A percentile compares a stretch with the other conserved stretches of the same genome.
These are phyloP conservation scores for Zonitis immaculata DNA, from an alignment of 2,888 invertebrate genomes.

Conservation along the genomic window DNA sequence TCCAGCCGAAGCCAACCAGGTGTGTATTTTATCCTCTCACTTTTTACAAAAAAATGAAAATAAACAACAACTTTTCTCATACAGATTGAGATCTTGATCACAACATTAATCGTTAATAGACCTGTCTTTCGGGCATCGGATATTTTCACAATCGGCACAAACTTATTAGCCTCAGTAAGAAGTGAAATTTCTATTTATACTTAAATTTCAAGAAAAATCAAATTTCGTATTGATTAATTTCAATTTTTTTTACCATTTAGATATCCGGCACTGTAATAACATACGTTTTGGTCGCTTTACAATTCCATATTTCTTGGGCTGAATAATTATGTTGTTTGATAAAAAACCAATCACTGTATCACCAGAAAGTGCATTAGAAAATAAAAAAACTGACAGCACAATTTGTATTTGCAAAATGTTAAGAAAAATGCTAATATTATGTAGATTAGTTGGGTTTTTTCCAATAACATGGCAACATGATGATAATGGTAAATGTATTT, in stretches of 20 bases:
- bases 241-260: too few species aligned
- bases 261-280: constrained; percentile 35
- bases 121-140: constrained; percentile 37
- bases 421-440: constrained; percentile 26
- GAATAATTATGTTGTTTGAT: constrained; percentile 11
- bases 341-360: constrained; percentile 3
- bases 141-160: constrained; percentile 35
- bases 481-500: constrained; percentile 35
- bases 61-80: too few species aligned
- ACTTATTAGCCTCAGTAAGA: constrained; percentile 37
- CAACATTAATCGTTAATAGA: constrained; percentile 32
- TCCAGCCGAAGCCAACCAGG: constrained; percentile 33
- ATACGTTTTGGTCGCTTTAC: constrained; percentile 37
- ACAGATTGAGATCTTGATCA: constrained; percentile 26
- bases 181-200: constrained; percentile 1
- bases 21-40: constrained; percentile 11
- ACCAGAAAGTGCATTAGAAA: background rate
- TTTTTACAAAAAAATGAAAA: constrained; percentile 1
- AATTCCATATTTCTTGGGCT: constrained; percentile 32
- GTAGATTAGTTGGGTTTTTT: constrained; percentile 38
- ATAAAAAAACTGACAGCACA: background rate
- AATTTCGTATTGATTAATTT: too few species aligned
- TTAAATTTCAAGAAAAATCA: too few species aligned
- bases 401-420: constrained; percentile 39
- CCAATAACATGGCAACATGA: constrained; percentile 36